These are phyloP conservation scores for Acanthosepion pharaonis DNA, from an alignment of 2,888 invertebrate species.

Conservation along the genomic window DNA sequence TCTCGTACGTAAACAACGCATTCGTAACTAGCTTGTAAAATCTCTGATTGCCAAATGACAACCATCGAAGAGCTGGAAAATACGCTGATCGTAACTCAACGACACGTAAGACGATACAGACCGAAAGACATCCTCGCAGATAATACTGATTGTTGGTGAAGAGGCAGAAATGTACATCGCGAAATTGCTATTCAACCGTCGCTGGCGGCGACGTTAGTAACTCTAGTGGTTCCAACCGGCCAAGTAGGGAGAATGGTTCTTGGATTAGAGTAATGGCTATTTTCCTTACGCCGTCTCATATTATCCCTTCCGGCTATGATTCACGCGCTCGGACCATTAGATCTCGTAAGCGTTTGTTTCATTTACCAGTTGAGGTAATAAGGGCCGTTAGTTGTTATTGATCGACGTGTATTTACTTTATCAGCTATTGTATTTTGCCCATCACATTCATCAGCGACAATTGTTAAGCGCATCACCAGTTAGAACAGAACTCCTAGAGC, in stretches of 20 bases:
- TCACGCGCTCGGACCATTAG: slow-evolving; percentile 1
- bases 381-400: slow-evolving; percentile 9
- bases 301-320: neutral
- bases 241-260: slow-evolving; percentile 20
- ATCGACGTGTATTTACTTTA: neutral
- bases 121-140: neutral
- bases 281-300: neutral
- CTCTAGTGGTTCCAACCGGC: neutral
- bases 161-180: neutral
- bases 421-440: neutral
- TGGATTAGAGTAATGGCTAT: neutral
- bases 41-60: neutral
- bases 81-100: neutral
- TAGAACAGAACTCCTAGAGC: too few relatives aligned
- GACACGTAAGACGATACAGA: neutral
- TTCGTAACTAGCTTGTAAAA: neutral
- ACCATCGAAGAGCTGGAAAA: neutral
- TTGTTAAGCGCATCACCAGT: neutral
- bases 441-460: neutral
- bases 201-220: neutral
- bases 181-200: neutral
- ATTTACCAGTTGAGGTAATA: neutral
- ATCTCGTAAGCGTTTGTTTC: slow-evolving; percentile 20
- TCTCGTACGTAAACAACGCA: too few relatives aligned
- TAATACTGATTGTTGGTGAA: neutral